Base-by-base conservation (phyloP, 2,113 vertebrate genomes). In the Ictalurus furcatus region DNA sequence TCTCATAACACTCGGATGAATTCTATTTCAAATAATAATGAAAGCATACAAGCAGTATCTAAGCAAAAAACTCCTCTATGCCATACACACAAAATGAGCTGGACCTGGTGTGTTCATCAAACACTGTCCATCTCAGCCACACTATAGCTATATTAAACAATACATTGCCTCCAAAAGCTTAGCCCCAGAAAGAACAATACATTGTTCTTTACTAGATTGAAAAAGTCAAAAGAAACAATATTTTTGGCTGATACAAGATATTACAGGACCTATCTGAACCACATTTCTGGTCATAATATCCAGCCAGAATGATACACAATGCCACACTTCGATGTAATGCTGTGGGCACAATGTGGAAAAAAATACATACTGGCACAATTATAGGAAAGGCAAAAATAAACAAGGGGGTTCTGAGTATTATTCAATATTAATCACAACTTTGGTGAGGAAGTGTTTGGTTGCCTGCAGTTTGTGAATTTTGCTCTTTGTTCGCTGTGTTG, bases 241-340 rank as follows among this genome's bases (percentile, higher is more conserved):
- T 34, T 73, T 44, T 73, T 21, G 2, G 17, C 71, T 73, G 34
- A 40, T 17, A 6, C 30, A 21, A 40, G 88, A 85, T 69, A 84
- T 87, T 87, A 84, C 6, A 84, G 54, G 16, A 63, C n/a, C 48
- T 40, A n/a, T 56, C 59, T 21, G 21, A 13, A 59, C 14, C 5
- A 63, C 19, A 76, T 74, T n/a, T 78, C 59, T 85, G 37, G 80
- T 86, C 92, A 87, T 84, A 90, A 90, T 86, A 90, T 23, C 90
- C 90, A 92, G 93, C 92, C 88, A 88, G 58, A 87, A 80, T 54
- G 91, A 89, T 81, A 88, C 88, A 93, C 91, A 91, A 89, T 65
- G 87, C 3, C 11, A 88, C 25, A 52, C 61, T 90, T 90, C 90
- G 85, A 91, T 91, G 87, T 63, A 65, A 21, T 28, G 59, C 84